Base-by-base conservation (phyloP, 2,797 vertebrate species). In the Fratercula arctica region DNA sequence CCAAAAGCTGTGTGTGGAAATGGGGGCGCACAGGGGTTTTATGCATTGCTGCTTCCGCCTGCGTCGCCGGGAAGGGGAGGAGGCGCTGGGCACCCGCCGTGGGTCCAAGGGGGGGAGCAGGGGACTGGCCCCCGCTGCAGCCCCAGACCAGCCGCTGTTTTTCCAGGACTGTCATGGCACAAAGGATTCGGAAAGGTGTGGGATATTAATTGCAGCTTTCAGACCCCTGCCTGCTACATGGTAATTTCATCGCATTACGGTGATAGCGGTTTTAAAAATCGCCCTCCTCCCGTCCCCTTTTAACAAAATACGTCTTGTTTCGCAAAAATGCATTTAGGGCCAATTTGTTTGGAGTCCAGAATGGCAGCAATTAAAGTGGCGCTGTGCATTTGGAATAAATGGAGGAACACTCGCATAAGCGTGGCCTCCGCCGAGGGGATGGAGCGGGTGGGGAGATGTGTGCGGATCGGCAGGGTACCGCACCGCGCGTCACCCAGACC, bases 241-340 rank as follows among this genome's bases (percentile, higher is more conserved):
- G 89, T 67, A 94, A 96, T 97, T 95, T 93, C n/a, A 28, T 53
- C 13, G 50, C 93, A 60, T 96, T 90, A 93, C 20, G 3, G 92
- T 13, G 43, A 66, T 45, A 76, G 90, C 0, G 3, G 90, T 50
- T 90, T 79, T 51, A 63, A 74, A 93, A 92, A 51, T 21, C 25
- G 0, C 90, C 63, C 77, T 92, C 88, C 83, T 76, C 74, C 80
- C 2, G 0, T 78, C 70, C 59, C 68, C 74, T 89, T 76, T 78
- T 33, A 74, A 77, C 89, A 60, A 73, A 92, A 80, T 20, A 10
- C 9, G 0, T 29, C 33, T 70, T 10, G 21, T 66, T 87, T 82
- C 1, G 3, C 66, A 76, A 72, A 81, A 69, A 78, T 6, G 56
- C 86, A 24, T 69, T 89, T 63, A 87, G 75, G 75, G 78, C 46